These are phyloP conservation scores for Holacanthus passer DNA, from an alignment of 2,113 vertebrate genomes.

Conservation along the genomic window DNA sequence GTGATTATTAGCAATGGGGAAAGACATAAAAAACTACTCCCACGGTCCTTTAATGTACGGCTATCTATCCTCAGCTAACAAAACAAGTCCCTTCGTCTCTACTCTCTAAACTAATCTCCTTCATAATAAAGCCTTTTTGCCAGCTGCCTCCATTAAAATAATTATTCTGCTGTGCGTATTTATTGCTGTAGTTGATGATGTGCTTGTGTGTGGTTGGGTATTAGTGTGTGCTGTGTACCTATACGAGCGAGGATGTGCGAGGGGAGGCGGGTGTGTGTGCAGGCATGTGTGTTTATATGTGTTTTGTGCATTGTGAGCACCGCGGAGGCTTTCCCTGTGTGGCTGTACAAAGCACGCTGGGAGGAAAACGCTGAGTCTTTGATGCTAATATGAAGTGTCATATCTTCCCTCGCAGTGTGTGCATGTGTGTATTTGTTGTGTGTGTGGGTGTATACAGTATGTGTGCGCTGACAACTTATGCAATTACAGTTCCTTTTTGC, in stretches of 20 bases:
- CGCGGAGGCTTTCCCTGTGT: conserved; percentile 61
- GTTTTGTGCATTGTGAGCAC: conserved; percentile 43
- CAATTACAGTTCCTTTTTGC: conserved; percentile 67
- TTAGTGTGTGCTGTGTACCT: conserved; percentile 15
- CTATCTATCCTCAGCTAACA: not conserved
- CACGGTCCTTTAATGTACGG: not conserved
- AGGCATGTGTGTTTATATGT: conserved; percentile 40
- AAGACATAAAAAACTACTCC: not conserved
- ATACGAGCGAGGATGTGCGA: not conserved
- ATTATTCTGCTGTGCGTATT: conserved; percentile 2
- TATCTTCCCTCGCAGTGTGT: conserved; percentile 58
- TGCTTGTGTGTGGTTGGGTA: conserved; percentile 3
- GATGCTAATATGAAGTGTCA: conserved; percentile 77
- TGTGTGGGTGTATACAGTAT: conserved; percentile 48
- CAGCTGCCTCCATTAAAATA: conserved; percentile 10
- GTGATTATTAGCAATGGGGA: too few relatives aligned
- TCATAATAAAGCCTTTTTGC: conserved; percentile 10
- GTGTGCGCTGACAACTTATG: conserved; percentile 60
- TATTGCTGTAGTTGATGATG: not conserved
- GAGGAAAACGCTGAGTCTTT: conserved; percentile 69
- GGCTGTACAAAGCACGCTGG: conserved; percentile 46
- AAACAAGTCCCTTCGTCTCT: not conserved
- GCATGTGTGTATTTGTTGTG: conserved; percentile 35
- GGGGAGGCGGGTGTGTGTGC: not conserved
- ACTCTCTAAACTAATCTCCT: not conserved